Conservation (phyloP, 1,140 invertebrate genomes). For the Cephus cinctus region DNA sequence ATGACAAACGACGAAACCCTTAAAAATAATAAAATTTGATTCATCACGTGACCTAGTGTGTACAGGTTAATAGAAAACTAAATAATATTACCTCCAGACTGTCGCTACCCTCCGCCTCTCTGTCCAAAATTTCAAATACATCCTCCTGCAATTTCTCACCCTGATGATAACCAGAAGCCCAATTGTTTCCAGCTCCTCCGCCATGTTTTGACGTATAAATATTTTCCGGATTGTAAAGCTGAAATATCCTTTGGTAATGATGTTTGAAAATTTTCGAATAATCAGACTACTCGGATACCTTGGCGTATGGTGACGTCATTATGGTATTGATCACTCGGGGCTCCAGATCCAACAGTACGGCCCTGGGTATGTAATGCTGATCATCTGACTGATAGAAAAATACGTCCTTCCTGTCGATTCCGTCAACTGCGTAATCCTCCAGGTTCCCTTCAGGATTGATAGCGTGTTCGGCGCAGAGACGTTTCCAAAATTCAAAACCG, state of each 20-base stretch:
- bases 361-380: conserved; percentile 97
- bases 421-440: conserved; percentile 91
- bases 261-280: background rate
- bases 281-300: conserved; percentile 62
- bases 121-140: conserved; percentile 98
- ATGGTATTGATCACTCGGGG: conserved; percentile 97
- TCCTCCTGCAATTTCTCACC: conserved; percentile 94
- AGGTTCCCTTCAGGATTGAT: conserved; percentile 95
- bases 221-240: conserved; percentile 98
- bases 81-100: conserved; percentile 81
- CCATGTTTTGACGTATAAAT: conserved; percentile 97
- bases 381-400: conserved; percentile 99
- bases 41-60: no score
- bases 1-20: conserved; percentile 98
- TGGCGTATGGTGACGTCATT: conserved; percentile 92
- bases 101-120: conserved; percentile 98
- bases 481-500: conserved; percentile 99
- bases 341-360: conserved; percentile 94
- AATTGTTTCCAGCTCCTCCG: conserved; percentile 98
- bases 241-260: conserved; percentile 25
- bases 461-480: conserved; percentile 95
- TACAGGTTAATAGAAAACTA: conserved; percentile 2
- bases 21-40: conserved; percentile 23
- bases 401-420: conserved; percentile 93
- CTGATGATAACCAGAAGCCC: conserved; percentile 94